These are phyloP conservation scores for Hyperopisus bebe DNA, from an alignment of 2,113 vertebrate species.

Conservation along the genomic window DNA sequence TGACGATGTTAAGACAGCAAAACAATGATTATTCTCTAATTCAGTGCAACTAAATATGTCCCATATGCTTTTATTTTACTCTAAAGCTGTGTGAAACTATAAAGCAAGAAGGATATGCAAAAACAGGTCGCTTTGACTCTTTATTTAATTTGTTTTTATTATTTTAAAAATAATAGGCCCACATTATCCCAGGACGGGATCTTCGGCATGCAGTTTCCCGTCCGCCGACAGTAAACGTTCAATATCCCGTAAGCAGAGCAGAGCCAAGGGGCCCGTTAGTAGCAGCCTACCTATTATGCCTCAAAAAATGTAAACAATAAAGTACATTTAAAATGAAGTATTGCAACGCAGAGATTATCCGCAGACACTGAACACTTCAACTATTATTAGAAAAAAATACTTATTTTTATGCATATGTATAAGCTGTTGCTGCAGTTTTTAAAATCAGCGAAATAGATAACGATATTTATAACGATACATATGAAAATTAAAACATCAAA, in stretches of 20 bases:
- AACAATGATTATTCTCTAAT: background rate
- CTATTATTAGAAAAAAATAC: background rate
- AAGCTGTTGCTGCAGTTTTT: background rate
- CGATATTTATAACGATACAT: background rate
- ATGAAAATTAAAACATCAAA: background rate
- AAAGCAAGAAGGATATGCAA: background rate
- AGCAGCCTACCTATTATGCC: background rate
- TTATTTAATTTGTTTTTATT: background rate
- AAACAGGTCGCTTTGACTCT: background rate
- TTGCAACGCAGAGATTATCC: background rate
- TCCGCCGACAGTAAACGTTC: background rate
- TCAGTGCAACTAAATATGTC: background rate
- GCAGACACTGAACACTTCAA: background rate
- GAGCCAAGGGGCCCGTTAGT: background rate
- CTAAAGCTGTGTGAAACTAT: background rate
- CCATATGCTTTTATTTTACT: background rate
- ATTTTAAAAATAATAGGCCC: conserved; percentile 11
- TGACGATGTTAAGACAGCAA: background rate
- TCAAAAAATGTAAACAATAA: background rate
- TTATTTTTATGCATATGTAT: background rate
- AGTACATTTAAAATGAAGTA: background rate
- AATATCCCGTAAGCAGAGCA: background rate
- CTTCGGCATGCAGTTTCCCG: background rate
- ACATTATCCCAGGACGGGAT: background rate
- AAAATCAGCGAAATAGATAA: background rate